Evolutionary conservation across 2,113 vertebrate genomes (phyloP).

Genomic region (Sula dactylatra): DNA sequence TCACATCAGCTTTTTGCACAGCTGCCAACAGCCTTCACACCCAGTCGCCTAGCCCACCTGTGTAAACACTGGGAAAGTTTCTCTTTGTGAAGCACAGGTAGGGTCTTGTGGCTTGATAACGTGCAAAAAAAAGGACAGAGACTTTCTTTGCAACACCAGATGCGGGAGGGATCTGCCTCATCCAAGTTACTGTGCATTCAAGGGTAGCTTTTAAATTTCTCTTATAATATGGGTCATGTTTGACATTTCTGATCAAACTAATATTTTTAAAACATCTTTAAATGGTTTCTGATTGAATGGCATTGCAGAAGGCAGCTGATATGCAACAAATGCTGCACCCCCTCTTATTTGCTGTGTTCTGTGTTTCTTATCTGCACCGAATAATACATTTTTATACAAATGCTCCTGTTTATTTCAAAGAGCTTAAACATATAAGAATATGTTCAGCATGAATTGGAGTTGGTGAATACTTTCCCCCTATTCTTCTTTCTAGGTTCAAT

Average conservation of each 20-base stretch:
- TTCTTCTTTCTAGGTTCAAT: constrained; percentile 21
- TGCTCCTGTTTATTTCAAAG: not conserved
- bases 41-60: constrained; percentile 9
- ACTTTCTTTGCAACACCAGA: not conserved
- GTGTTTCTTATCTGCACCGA: not conserved
- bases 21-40: constrained; percentile 26
- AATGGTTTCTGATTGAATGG: constrained; percentile 8
- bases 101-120: not conserved
- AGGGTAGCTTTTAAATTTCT: constrained; percentile 13
- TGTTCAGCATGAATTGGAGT: not conserved
- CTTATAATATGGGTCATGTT: not conserved
- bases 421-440: not conserved
- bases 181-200: not conserved
- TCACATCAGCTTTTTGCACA: constrained; percentile 14
- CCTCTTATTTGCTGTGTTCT: not conserved
- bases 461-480: not conserved
- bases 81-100: constrained; percentile 44
- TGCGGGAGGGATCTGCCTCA: not conserved
- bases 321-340: not conserved
- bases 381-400: not conserved
- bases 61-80: constrained; percentile 36
- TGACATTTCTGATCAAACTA: constrained; percentile 60
- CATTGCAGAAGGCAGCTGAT: not conserved
- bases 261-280: constrained; percentile 41
- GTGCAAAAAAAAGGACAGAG: not conserved